Percentiles rank a stretch among this genome's conserved stretches.
Conservation (phyloP, 2,888 invertebrate genomes). For the Sipha maydis region DNA sequence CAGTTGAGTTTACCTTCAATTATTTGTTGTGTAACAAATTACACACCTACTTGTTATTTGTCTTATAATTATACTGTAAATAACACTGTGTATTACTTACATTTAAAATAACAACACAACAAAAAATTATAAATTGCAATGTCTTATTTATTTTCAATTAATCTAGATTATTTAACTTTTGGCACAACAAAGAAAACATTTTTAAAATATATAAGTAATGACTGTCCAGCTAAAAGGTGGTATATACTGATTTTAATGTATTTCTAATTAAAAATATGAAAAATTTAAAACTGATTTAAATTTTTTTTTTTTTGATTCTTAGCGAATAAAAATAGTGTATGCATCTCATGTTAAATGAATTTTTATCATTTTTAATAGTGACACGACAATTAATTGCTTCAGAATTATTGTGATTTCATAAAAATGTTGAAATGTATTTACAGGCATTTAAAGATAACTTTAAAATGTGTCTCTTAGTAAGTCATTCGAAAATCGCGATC, state of each 20-base stretch:
- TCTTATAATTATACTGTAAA: background rate
- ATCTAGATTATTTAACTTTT: slow-evolving; percentile 4
- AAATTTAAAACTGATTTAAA: background rate
- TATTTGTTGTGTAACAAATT: slow-evolving; percentile 43
- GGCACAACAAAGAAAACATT: background rate
- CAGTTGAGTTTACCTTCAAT: slow-evolving; percentile 43
- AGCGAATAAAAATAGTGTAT: too few relatives aligned
- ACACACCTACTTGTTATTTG: slow-evolving; percentile 19
- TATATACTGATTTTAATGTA: background rate
- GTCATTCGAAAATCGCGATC: too few relatives aligned
- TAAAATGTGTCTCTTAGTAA: too few relatives aligned
- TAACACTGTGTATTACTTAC: background rate
- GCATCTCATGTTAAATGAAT: too few relatives aligned
- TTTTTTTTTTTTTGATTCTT: too few relatives aligned
- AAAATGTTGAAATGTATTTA: too few relatives aligned
- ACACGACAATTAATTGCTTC: too few relatives aligned
- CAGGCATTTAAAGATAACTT: too few relatives aligned
- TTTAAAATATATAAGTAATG: background rate
- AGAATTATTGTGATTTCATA: too few relatives aligned
- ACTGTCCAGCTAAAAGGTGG: background rate
- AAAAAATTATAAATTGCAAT: background rate
- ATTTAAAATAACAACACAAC: background rate
- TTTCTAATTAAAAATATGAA: too few relatives aligned
- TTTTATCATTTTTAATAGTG: too few relatives aligned
- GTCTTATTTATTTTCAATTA: background rate